Percentiles rank a stretch among this genome's conserved stretches.
These are phyloP conservation scores for Zaprionus taronus DNA, from an alignment of 1,140 invertebrate genomes.

Conservation along the genomic window DNA sequence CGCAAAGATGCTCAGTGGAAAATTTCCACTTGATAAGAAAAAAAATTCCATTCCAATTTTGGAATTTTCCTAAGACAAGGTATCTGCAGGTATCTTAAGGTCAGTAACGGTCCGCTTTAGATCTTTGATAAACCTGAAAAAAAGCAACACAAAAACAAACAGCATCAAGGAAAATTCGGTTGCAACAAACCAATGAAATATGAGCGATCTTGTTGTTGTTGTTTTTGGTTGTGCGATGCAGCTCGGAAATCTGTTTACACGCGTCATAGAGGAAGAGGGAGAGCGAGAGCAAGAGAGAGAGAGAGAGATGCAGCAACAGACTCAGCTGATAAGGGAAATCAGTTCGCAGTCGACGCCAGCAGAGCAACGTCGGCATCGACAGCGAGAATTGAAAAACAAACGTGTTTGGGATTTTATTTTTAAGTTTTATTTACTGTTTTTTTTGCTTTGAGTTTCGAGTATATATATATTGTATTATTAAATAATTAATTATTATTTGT, in stretches of 20 bases:
- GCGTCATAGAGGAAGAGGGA: slow-evolving; percentile 1
- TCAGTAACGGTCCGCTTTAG: not conserved
- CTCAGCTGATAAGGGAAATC: slow-evolving; percentile 29
- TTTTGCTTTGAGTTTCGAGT: slow-evolving; percentile 45
- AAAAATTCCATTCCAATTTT: slow-evolving; percentile 49
- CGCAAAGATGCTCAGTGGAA: slow-evolving; percentile 50
- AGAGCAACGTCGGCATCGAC: not conserved
- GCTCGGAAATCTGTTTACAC: slow-evolving; percentile 21
- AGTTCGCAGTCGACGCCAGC: slow-evolving; percentile 8
- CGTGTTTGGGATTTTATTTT: slow-evolving; percentile 47
- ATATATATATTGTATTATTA: slow-evolving; percentile 46
- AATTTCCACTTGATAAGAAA: slow-evolving; percentile 59
- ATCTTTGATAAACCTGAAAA: slow-evolving; percentile 20
- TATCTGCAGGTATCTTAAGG: slow-evolving; percentile 12
- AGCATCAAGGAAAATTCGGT: slow-evolving; percentile 5
- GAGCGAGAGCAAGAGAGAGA: slow-evolving; percentile 1
- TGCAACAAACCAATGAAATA: slow-evolving; percentile 11
- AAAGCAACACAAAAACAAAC: slow-evolving; percentile 2
- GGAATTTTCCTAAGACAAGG: slow-evolving; percentile 22
- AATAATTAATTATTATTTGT: slow-evolving; percentile 20
- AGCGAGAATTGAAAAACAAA: slow-evolving; percentile 7
- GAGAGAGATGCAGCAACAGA: not conserved
- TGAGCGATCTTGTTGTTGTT: slow-evolving; percentile 5
- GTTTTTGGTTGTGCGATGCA: slow-evolving; percentile 4
- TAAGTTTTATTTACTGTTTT: slow-evolving; percentile 52